phyloP scores from a whole-genome alignment of 2,113 vertebrate genomes.

The Ramphastos sulfuratus region DNA sequence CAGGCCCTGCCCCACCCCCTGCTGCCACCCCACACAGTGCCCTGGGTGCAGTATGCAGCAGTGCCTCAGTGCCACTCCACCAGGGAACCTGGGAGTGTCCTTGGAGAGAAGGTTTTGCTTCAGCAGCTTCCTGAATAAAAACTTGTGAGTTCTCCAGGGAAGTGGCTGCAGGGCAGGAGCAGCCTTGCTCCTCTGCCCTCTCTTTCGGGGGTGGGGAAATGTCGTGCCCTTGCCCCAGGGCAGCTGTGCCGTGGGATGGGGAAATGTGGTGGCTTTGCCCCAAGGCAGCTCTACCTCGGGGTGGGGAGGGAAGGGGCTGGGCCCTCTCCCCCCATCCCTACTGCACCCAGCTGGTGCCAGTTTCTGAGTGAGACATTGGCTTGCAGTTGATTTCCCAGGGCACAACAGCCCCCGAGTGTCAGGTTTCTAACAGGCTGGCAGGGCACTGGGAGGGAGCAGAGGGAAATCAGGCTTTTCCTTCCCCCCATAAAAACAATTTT shows the following conservation, averaged over 20 bases:
- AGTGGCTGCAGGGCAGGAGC: neutral
- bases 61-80: neutral
- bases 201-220: neutral
- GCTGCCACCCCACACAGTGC: accelerated
- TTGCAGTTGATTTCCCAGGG: neutral
- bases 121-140: neutral
- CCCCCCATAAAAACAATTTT: neutral
- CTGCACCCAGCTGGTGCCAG: neutral
- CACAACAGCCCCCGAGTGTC: neutral
- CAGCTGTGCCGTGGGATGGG: neutral
- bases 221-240: no score
- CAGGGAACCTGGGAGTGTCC: neutral
- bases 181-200: accelerated
- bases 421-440: neutral
- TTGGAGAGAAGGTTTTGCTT: neutral
- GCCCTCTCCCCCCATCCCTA: neutral
- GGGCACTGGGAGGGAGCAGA: neutral
- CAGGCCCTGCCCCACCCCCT: neutral
- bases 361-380: neutral
- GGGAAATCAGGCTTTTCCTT: constrained; percentile 8
- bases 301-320: neutral
- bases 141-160: neutral
- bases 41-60: neutral
- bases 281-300: neutral
- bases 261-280: neutral